phyloP scores from a whole-genome alignment of 2,888 invertebrate genomes.

The Drosophila parthenogenetica region DNA sequence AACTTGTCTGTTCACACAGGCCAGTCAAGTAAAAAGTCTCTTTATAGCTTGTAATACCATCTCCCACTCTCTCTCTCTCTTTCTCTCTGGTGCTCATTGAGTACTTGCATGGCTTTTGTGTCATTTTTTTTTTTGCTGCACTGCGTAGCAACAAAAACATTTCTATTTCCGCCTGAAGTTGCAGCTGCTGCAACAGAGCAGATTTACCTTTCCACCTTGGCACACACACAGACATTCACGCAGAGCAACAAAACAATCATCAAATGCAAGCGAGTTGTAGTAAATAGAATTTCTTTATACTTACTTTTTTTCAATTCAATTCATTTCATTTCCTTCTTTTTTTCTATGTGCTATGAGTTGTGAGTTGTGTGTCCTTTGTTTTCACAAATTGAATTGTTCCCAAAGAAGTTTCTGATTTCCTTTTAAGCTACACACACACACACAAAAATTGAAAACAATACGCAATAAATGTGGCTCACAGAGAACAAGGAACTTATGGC shows the following conservation, averaged over 20 bases:
- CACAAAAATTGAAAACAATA: conserved; percentile 34
- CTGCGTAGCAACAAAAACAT: conserved; percentile 37
- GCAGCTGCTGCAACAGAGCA: conserved; percentile 41
- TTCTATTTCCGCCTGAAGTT: conserved; percentile 71
- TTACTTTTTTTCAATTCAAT: conserved; percentile 45
- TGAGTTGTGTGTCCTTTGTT: conserved; percentile 50
- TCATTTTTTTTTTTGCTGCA: conserved; percentile 23
- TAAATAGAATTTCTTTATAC: conserved; percentile 51
- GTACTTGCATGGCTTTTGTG: conserved; percentile 32
- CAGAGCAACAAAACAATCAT: conserved; percentile 23
- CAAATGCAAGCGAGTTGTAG: conserved; percentile 34
- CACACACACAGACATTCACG: conserved; percentile 19
- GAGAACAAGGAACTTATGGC: background rate
- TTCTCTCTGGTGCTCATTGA: conserved; percentile 6
- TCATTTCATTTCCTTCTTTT: conserved; percentile 31
- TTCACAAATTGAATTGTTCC: conserved; percentile 73
- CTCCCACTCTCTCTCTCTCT: background rate
- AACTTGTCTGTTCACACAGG: conserved; percentile 23
- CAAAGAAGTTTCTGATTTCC: conserved; percentile 64
- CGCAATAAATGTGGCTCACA: conserved; percentile 7
- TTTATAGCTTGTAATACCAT: background rate
- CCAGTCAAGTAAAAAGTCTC: conserved; percentile 17
- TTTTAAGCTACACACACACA: conserved; percentile 35
- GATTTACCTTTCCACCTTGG: conserved; percentile 41
- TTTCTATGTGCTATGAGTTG: conserved; percentile 18